Conservation (phyloP, 2,888 invertebrate genomes). For the Tetragonisca angustula region DNA sequence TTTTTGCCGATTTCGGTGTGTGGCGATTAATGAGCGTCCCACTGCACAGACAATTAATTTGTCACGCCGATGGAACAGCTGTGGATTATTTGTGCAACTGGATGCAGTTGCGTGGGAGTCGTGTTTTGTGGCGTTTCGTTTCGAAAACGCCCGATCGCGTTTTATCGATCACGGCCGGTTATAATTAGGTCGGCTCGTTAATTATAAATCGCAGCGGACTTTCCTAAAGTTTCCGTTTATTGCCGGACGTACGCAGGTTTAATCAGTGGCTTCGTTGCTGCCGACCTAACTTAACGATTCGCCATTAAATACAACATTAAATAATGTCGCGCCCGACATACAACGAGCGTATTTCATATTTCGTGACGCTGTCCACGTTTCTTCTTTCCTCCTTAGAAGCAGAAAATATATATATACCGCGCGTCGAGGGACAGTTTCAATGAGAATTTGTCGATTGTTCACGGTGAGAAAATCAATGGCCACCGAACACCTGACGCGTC, state of each 20-base stretch:
- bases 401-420: not conserved
- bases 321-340: no score
- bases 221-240: not conserved
- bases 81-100: conserved; percentile 21
- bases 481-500: not conserved
- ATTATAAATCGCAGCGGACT: not conserved
- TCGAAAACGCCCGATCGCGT: not conserved
- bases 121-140: not conserved
- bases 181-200: not conserved
- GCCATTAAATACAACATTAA: not conserved
- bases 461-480: not conserved
- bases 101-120: not conserved
- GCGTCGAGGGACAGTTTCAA: not conserved
- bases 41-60: conserved; percentile 22
- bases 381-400: no score
- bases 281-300: not conserved
- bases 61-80: conserved; percentile 8
- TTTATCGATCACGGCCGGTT: not conserved
- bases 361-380: no score
- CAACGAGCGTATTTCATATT: no score
- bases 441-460: conserved; percentile 9
- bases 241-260: no score
- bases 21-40: not conserved
- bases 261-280: not conserved
- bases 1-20: not conserved